These are phyloP conservation scores for Diadema setosum DNA, from an alignment of 35 echinoderm and acorn worm genomes.

Conservation along the genomic window DNA sequence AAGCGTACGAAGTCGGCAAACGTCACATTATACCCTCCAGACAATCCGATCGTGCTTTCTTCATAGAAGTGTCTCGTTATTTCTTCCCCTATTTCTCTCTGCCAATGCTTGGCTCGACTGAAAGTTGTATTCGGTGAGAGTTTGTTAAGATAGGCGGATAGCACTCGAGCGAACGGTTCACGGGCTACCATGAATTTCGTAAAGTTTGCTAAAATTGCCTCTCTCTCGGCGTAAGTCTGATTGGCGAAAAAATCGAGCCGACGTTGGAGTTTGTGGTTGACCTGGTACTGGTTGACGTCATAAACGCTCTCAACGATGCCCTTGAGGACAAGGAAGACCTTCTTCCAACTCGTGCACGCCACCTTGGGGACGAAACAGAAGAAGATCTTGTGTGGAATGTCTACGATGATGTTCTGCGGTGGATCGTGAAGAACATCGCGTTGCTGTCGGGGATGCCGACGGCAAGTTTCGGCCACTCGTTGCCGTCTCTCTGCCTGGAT, in stretches of 20 bases:
- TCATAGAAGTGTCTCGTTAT: neutral
- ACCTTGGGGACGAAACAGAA: slow-evolving; percentile 87
- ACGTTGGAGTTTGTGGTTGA: slow-evolving; percentile 13
- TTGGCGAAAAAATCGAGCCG: neutral
- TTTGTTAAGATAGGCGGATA: slow-evolving; percentile 94
- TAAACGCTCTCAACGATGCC: slow-evolving; percentile 12
- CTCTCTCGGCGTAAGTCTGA: neutral
- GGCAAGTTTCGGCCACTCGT: neutral
- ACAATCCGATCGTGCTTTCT: neutral
- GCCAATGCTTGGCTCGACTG: neutral
- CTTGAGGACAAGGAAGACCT: slow-evolving; percentile 64
- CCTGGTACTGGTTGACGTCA: slow-evolving; percentile 28
- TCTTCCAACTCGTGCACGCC: slow-evolving; percentile 93
- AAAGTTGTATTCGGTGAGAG: slow-evolving; percentile 35
- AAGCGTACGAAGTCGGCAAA: slow-evolving; percentile 72
- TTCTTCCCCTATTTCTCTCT: neutral
- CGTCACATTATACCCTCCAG: slow-evolving; percentile 48
- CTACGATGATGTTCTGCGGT: slow-evolving; percentile 20
- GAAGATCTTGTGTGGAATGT: slow-evolving; percentile 69
- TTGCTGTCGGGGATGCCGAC: too few species aligned
- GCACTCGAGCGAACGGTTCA: slow-evolving; percentile 73
- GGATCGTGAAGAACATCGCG: neutral
- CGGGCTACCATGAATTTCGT: slow-evolving; percentile 91
- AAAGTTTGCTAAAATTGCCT: slow-evolving; percentile 51
- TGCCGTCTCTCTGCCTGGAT: neutral